phyloP scores from a whole-genome alignment of 2,888 invertebrate species.

The Pimpla rufipes region DNA sequence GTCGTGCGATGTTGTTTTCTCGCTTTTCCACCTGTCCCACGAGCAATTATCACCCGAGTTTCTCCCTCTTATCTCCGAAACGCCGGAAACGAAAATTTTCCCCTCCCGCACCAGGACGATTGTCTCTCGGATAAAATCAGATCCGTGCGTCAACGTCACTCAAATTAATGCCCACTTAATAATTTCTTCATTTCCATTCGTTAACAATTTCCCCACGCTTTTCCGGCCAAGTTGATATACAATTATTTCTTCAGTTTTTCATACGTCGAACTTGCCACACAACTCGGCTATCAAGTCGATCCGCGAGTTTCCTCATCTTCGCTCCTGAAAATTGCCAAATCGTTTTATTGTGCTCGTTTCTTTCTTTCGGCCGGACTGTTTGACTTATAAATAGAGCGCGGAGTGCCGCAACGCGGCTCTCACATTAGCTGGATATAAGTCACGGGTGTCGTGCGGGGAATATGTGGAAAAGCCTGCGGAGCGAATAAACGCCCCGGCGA shows the following conservation, averaged over 20 bases:
- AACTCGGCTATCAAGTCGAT: not conserved
- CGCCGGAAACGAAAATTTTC: constrained; percentile 32
- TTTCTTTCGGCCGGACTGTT: not conserved
- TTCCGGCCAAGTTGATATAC: not conserved
- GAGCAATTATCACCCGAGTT: constrained; percentile 32
- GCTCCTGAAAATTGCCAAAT: no score
- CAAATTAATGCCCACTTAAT: not conserved
- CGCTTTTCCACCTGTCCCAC: constrained; percentile 16
- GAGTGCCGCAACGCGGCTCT: constrained; percentile 28
- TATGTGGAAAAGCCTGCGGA: constrained; percentile 40
- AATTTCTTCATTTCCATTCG: not conserved
- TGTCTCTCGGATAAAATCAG: constrained; percentile 13
- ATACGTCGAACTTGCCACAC: not conserved
- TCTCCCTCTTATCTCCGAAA: constrained; percentile 29
- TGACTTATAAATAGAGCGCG: not conserved
- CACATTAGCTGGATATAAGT: constrained; percentile 33
- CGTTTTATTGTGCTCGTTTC: not conserved
- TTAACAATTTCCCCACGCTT: not conserved
- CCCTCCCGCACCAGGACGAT: not conserved
- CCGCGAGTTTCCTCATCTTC: no score
- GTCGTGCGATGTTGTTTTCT: not conserved
- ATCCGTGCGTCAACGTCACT: not conserved
- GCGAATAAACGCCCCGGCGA: constrained; percentile 45
- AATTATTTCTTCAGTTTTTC: not conserved
- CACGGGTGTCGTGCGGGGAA: constrained; percentile 21